Base-by-base conservation (phyloP, 1,140 invertebrate genomes). In the Yoshiicerus persimilis region DNA sequence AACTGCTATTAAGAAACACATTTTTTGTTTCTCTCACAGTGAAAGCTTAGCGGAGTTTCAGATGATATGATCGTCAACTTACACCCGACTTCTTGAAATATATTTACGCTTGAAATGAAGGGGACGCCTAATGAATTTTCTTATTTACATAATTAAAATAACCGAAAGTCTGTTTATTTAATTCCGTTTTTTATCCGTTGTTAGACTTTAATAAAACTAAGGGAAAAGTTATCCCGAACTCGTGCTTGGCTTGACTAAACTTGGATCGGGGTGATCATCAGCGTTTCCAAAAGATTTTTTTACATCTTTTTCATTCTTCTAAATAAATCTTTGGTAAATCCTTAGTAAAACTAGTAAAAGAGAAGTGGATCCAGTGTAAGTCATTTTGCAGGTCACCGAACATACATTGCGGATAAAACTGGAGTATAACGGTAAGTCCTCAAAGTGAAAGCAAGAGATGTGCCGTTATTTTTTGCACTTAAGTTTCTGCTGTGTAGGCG, bases 131-230 rank as follows among this genome's bases (percentile, higher is more conserved):
- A 80, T 80, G 32, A 80, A 80, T 80, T 80, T 80, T 34, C 75
- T 80, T 34, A 80, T 80, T 80, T 80, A 34, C 75, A 80, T 80
- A 36, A 80, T 80, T 80, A 80, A 36, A 80, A 80, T 80, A 80
- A 38, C 75, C 62, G n/a, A 25, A 25, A 25, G n/a, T 23, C 41
- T 47, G 41, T 64, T 23, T 70, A 13, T 32, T 30, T 70, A 70
- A 30, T 70, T 70, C 25, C 27, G 66, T 70, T 70, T 70, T 70
- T 70, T 6, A 13, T 66, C 10, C 4, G 5, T n/a, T n/a, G n/a
- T n/a, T n/a, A 27, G 66, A 11, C 9, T 27, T 70, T 30, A 70
- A 70, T 32, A 30, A 70, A 70, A 70, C 25, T 30, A 27, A n/a
- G n/a, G n/a, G n/a, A n/a, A 30, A 70, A 70, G 66, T 56, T 56